Percentiles rank a stretch among this genome's conserved stretches.
These are phyloP conservation scores for Parasteatoda tepidariorum DNA, from an alignment of 1,140 invertebrate species.

Conservation along the genomic window DNA sequence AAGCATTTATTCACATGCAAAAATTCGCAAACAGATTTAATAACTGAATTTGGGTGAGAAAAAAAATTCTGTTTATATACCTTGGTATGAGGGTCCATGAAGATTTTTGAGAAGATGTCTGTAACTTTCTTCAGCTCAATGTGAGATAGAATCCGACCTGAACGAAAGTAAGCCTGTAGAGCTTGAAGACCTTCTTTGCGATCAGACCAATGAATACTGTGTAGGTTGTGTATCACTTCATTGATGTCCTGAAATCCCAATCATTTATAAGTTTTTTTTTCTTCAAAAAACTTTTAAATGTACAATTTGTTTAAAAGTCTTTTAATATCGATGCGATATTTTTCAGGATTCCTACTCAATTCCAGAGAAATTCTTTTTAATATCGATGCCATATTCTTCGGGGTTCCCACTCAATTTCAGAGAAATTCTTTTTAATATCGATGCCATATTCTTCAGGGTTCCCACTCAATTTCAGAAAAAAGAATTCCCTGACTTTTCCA, in stretches of 20 bases:
- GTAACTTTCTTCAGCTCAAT: slow-evolving; percentile 83
- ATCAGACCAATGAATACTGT: slow-evolving; percentile 90
- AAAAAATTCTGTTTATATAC: slow-evolving; percentile 65
- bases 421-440: too few species aligned
- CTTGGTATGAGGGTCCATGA: slow-evolving; percentile 97
- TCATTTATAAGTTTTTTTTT: too few species aligned
- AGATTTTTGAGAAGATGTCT: slow-evolving; percentile 95
- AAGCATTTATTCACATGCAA: background rate
- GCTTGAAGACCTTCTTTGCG: slow-evolving; percentile 90
- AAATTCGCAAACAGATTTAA: background rate
- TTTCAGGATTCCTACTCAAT: too few species aligned
- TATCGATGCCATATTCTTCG: too few species aligned
- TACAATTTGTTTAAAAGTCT: too few species aligned
- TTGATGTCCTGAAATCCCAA: slow-evolving; percentile 82
- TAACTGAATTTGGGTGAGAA: background rate
- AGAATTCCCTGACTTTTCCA: too few species aligned
- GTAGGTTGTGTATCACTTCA: slow-evolving; percentile 88
- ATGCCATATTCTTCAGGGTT: too few species aligned
- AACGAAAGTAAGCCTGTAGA: slow-evolving; percentile 79
- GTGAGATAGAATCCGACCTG: slow-evolving; percentile 76
- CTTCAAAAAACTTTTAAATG: too few species aligned
- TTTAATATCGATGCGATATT: too few species aligned
- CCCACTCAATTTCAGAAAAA: too few species aligned
- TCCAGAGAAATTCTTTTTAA: too few species aligned
- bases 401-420: too few species aligned